These are phyloP conservation scores for Pterophyllum scalare DNA, from an alignment of 2,113 vertebrate genomes.

Conservation along the genomic window DNA sequence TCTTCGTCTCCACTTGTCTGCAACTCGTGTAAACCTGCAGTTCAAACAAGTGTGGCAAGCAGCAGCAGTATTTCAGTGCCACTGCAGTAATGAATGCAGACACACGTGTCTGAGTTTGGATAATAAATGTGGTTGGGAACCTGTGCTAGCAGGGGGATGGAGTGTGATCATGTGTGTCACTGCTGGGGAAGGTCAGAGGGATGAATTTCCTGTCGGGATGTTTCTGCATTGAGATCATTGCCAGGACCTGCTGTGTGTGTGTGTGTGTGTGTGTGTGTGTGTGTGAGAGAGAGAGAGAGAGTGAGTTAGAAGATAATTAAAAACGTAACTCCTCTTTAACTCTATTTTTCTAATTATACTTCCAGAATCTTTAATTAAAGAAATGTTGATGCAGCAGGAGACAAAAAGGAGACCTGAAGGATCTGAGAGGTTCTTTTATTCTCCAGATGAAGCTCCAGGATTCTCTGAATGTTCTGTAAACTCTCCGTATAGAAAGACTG, in stretches of 20 bases:
- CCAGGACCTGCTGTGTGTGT: not conserved
- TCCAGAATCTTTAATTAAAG: not conserved
- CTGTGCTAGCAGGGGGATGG: not conserved
- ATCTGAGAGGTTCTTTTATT: too few species aligned
- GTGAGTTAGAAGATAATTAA: too few species aligned
- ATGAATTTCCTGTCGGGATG: not conserved
- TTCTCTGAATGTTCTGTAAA: not conserved
- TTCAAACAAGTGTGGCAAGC: not conserved
- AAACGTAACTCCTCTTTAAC: too few species aligned
- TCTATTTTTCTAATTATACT: too few species aligned
- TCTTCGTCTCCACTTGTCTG: not conserved
- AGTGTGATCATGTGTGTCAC: not conserved
- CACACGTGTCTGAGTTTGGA: not conserved
- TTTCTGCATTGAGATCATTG: constrained; percentile 1
- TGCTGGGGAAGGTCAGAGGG: not conserved
- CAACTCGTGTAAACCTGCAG: not conserved
- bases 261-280: not conserved
- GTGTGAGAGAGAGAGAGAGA: not conserved
- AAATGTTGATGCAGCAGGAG: not conserved
- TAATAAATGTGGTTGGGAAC: not conserved
- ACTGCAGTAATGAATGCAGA: not conserved
- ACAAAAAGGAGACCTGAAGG: not conserved
- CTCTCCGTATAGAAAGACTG: not conserved
- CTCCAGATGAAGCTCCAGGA: too few species aligned
- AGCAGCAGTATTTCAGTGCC: not conserved